These are phyloP conservation scores for Ichneumoninae sp. DNA, from an alignment of 2,888 invertebrate species.

Conservation along the genomic window DNA sequence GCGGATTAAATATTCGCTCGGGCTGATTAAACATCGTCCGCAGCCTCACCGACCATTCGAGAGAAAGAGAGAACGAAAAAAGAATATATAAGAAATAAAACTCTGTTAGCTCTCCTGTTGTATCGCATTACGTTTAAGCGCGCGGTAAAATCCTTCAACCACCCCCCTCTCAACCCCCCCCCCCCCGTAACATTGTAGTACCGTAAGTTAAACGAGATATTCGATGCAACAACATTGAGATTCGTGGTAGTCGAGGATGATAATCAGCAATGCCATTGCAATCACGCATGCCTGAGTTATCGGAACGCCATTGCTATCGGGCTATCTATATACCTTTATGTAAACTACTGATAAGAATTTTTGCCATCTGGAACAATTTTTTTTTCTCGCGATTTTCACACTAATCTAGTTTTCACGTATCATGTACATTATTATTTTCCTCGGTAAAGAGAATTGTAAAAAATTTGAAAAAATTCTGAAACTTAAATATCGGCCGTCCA, in stretches of 20 bases:
- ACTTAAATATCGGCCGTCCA: neutral
- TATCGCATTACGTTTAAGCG: slow-evolving; percentile 26
- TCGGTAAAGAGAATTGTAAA: neutral
- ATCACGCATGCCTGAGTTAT: slow-evolving; percentile 27
- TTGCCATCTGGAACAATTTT: neutral
- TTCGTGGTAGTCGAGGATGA: slow-evolving; percentile 28
- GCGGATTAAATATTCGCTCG: slow-evolving; percentile 51
- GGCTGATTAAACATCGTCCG: slow-evolving; percentile 52
- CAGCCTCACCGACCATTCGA: neutral
- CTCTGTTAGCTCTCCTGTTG: neutral
- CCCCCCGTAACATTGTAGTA: neutral
- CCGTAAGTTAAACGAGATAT: slow-evolving; percentile 11
- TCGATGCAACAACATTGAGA: slow-evolving; percentile 26
- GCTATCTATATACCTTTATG: slow-evolving; percentile 12
- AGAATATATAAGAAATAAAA: neutral
- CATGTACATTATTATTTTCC: neutral
- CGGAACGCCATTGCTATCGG: slow-evolving; percentile 30
- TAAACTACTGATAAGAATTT: neutral
- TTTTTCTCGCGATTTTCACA: neutral
- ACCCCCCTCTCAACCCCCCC: neutral
- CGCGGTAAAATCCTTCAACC: neutral
- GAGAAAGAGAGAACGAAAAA: neutral
- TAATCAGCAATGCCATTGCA: slow-evolving; percentile 35
- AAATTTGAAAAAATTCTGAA: neutral
- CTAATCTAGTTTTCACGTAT: neutral